Evolutionary conservation across 1,140 invertebrate genomes (phyloP).

Genomic region (Triops longicaudatus): DNA sequence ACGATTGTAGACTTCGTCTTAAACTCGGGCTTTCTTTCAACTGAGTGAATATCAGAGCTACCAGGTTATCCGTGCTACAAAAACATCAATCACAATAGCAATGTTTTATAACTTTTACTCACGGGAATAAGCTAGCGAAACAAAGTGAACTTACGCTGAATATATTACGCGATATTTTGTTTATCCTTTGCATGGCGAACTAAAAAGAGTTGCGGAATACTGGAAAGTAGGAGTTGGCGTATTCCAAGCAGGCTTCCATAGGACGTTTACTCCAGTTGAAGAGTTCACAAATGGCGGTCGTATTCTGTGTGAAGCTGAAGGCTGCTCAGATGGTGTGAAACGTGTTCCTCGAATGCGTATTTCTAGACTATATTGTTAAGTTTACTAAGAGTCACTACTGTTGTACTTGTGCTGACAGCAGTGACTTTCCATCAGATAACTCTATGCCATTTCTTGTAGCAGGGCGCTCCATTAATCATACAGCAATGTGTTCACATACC

Average conservation of each 20-base stretch:
- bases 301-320: neutral
- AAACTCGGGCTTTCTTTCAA: neutral
- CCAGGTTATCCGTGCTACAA: neutral
- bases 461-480: neutral
- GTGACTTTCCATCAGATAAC: neutral
- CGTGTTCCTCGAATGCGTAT: too few species aligned
- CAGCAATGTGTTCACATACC: neutral
- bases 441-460: neutral
- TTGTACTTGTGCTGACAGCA: neutral
- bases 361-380: too few species aligned
- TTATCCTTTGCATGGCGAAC: neutral
- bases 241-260: neutral
- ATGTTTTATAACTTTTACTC: neutral
- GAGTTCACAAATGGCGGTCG: neutral
- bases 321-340: neutral
- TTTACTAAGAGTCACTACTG: too few species aligned
- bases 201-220: neutral
- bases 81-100: neutral
- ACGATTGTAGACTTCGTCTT: neutral
- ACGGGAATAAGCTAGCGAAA: neutral
- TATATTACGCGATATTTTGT: neutral
- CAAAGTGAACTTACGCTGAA: neutral
- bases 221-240: neutral
- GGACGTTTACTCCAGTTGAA: neutral
- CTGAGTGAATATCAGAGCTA: neutral